Evolutionary conservation across 2,888 invertebrate species (phyloP), one percentile per base, ranked within the genome.

Genomic region (Belgica antarctica): DNA sequence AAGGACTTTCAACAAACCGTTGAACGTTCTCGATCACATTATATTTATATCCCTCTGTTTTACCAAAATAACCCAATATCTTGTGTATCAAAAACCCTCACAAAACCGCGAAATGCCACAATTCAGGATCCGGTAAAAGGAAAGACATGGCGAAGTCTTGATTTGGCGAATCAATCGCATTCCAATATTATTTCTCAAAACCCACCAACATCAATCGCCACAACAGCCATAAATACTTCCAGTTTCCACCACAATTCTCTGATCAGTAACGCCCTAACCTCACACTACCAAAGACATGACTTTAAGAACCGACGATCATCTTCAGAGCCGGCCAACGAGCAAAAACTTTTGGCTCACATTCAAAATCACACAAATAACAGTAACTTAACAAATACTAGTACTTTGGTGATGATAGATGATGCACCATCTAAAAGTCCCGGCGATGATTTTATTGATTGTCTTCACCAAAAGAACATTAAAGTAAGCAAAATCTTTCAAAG

Each of bases 401-500:
- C 17, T 28, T 52, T 7, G 52, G 34, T 57, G 59, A 28, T 47
- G 3, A 27, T 34, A 34, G 71, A 70, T 66, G 70, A 70, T 66
- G 62, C 62, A 34, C 47, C 65, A 24, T n/a, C 36, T 25, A 31
- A 70, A 62, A 61, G 46, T 36, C 25, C 41, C 62, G 57, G 41
- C 34, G 71, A 70, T 68, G 71, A 62, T 59, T 72, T 72, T 72
- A 71, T 73, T 65, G 72, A 72, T 71, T 73, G 73, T 70, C 73
- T 73, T 15, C 73, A 73, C 71, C 66, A 66, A 52, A 66, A 47
- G 47, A 28, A 76, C 71, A 73, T 77, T 75, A 79, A 79, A 80
- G 79, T 80, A 79, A 80, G 79, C 76, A 73, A 47, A 46, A 17
- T 59, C n/a, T n/a, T n/a, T n/a, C n/a, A n/a, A n/a, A n/a, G n/a